Conservation (phyloP, 2,113 vertebrate species). For the Poeciliopsis occidentalis region DNA sequence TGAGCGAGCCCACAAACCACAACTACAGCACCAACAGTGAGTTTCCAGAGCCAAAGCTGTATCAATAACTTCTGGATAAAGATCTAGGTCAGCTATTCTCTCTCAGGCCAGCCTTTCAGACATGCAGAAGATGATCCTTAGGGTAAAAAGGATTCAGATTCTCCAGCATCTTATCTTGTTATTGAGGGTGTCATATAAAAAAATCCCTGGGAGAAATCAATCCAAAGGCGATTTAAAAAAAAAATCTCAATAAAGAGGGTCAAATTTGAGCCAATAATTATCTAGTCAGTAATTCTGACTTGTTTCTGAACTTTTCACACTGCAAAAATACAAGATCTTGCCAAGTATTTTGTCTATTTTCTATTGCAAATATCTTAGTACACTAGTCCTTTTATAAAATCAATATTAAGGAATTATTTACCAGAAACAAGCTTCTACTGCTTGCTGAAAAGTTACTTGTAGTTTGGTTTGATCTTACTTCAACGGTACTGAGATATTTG, state of each 20-base stretch:
- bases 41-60: constrained; percentile 51
- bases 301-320: too few relatives aligned
- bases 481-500: too few relatives aligned
- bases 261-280: neutral
- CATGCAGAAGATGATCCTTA: constrained; percentile 59
- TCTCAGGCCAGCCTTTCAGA: constrained; percentile 60
- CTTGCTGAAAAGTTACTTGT: too few relatives aligned
- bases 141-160: constrained; percentile 29
- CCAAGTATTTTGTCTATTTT: too few relatives aligned
- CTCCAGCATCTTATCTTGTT: constrained; percentile 41
- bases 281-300: neutral
- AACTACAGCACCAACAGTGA: constrained; percentile 79
- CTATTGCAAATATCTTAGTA: too few relatives aligned
- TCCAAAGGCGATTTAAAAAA: neutral
- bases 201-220: constrained; percentile 22
- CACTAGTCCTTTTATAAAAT: too few relatives aligned
- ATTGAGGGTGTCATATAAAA: constrained; percentile 25
- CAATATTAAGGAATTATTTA: too few relatives aligned
- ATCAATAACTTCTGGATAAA: constrained; percentile 58
- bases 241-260: neutral
- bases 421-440: too few relatives aligned
- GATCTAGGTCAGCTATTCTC: constrained; percentile 71
- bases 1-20: constrained; percentile 70
- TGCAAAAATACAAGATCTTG: too few relatives aligned
- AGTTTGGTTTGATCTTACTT: too few relatives aligned